A percentile compares a stretch with the other conserved stretches of the same genome.
These are phyloP conservation scores for Orthonevra nobilis DNA, from an alignment of 2,888 invertebrate genomes.

Conservation along the genomic window DNA sequence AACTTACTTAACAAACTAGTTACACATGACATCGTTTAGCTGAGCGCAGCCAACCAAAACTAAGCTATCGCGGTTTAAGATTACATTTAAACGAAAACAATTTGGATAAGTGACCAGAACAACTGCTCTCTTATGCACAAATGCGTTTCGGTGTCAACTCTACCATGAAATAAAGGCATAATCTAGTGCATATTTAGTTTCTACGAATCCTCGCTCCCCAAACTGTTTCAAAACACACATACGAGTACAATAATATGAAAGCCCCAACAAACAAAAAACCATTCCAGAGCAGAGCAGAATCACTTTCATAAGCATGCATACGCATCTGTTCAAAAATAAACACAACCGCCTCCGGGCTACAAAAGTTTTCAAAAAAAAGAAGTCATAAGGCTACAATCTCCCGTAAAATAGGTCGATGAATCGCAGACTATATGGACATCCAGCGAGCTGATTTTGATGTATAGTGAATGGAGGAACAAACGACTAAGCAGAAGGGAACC, in stretches of 20 bases:
- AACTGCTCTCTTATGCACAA: constrained; percentile 15
- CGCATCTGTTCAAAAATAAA: constrained; percentile 62
- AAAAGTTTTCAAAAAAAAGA: constrained; percentile 21
- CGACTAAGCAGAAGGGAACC: neutral
- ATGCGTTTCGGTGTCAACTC: constrained; percentile 52
- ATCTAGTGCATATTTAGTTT: constrained; percentile 48
- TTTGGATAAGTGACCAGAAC: constrained; percentile 65
- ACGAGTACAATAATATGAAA: too few species aligned
- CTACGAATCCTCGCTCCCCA: constrained; percentile 35
- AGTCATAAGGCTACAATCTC: constrained; percentile 52
- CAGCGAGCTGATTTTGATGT: too few species aligned
- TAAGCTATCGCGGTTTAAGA: constrained; percentile 16
- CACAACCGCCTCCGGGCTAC: constrained; percentile 39
- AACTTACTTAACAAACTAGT: constrained; percentile 62
- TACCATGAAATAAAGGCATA: constrained; percentile 67
- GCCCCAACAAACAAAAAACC: neutral
- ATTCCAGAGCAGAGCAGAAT: constrained; percentile 7
- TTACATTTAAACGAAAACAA: constrained; percentile 55
- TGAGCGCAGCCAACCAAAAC: neutral
- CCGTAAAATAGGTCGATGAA: constrained; percentile 64
- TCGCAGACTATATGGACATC: constrained; percentile 45
- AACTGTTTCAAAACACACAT: constrained; percentile 40
- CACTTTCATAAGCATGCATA: neutral
- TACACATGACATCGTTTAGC: constrained; percentile 61
- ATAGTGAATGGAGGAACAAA: neutral